Evolutionary conservation across 2,888 invertebrate genomes (phyloP).

Genomic region (Zygaena filipendulae): DNA sequence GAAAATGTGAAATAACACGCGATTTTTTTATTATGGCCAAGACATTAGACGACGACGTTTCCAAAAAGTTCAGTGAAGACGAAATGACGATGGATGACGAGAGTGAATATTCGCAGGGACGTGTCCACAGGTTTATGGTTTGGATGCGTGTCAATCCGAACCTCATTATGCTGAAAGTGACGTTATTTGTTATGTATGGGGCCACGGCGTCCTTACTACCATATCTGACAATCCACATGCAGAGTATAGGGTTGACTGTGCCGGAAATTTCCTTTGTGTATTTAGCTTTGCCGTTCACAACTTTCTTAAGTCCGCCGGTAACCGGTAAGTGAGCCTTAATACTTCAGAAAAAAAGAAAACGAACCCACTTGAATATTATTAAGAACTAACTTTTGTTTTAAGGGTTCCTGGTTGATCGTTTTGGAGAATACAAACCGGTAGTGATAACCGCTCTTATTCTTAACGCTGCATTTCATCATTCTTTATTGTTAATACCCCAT

Average conservation of each 20-base stretch:
- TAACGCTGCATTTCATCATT: slow-evolving; percentile 83
- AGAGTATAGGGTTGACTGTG: slow-evolving; percentile 86
- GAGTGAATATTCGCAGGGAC: slow-evolving; percentile 39
- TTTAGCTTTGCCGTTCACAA: slow-evolving; percentile 85
- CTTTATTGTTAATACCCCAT: slow-evolving; percentile 81
- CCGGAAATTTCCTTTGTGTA: slow-evolving; percentile 90
- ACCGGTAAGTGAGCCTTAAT: slow-evolving; percentile 68
- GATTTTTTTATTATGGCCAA: slow-evolving; percentile 33
- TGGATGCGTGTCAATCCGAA: slow-evolving; percentile 77
- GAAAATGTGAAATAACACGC: slow-evolving; percentile 43
- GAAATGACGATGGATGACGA: slow-evolving; percentile 55
- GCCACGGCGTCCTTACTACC: slow-evolving; percentile 87
- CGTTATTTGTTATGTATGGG: slow-evolving; percentile 85
- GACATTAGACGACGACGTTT: slow-evolving; percentile 30
- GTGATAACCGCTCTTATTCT: slow-evolving; percentile 81
- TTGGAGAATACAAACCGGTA: slow-evolving; percentile 86
- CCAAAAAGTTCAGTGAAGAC: slow-evolving; percentile 57
- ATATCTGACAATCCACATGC: slow-evolving; percentile 91
- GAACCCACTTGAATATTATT: background rate
- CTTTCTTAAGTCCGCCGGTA: slow-evolving; percentile 85
- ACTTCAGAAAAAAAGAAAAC: background rate
- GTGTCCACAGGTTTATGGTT: slow-evolving; percentile 51
- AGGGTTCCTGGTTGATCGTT: slow-evolving; percentile 88
- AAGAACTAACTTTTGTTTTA: slow-evolving; percentile 25
- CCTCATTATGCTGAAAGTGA: slow-evolving; percentile 83